phyloP scores from a whole-genome alignment of 2,888 invertebrate species.

The Cheilosia scutellata region DNA sequence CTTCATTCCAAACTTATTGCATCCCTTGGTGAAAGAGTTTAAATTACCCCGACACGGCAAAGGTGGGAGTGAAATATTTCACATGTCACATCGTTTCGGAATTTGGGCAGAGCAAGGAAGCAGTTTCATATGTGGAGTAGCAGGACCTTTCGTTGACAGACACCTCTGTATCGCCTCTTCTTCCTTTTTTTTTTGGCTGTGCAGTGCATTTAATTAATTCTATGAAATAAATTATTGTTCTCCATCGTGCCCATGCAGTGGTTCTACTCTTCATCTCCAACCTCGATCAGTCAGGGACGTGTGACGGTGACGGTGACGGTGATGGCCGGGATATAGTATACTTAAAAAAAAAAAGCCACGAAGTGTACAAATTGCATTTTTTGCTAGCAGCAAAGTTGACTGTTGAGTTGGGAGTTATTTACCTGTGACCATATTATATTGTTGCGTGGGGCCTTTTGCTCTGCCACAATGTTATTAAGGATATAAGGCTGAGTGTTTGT shows the following conservation, averaged over 20 bases:
- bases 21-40: not conserved
- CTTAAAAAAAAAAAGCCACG: constrained; percentile 16
- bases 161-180: constrained; percentile 15
- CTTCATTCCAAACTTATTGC: not conserved
- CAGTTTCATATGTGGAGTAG: constrained; percentile 51
- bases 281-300: not conserved
- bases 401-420: constrained; percentile 64
- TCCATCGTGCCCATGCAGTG: constrained; percentile 42
- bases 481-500: not conserved
- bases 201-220: constrained; percentile 68
- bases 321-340: constrained; percentile 4
- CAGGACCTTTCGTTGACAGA: constrained; percentile 64
- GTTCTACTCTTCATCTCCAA: constrained; percentile 7
- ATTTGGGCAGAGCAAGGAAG: constrained; percentile 17
- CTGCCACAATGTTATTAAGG: not conserved
- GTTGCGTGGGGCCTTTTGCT: too few relatives aligned
- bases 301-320: constrained; percentile 9
- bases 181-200: constrained; percentile 11
- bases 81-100: constrained; percentile 57
- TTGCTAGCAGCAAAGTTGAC: constrained; percentile 54
- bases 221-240: constrained; percentile 72
- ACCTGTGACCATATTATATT: constrained; percentile 47
- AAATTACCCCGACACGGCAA: not conserved
- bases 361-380: constrained; percentile 70
- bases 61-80: constrained; percentile 56